Evolutionary conservation across 2,797 vertebrate species (phyloP).

Genomic region (Sternotherus odoratus): DNA sequence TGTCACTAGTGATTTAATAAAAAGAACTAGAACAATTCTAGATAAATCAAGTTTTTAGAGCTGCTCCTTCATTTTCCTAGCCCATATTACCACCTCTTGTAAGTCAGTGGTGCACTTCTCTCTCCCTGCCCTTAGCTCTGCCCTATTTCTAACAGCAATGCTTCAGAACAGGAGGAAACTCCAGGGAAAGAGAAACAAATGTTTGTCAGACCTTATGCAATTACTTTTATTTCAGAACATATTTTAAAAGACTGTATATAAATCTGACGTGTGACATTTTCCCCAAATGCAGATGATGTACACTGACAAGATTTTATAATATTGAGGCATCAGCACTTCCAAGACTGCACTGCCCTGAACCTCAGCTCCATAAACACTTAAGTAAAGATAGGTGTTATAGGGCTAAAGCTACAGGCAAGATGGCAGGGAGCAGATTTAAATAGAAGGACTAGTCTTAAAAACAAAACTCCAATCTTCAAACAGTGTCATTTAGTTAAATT

Average conservation of each 20-base stretch:
- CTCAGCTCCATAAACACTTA: background rate
- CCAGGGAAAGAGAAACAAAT: constrained; percentile 10
- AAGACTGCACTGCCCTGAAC: background rate
- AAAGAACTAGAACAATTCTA: background rate
- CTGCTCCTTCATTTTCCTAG: background rate
- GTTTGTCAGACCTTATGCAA: background rate
- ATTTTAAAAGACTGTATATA: constrained; percentile 62
- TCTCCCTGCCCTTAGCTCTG: background rate
- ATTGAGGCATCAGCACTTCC: background rate
- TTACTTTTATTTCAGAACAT: constrained; percentile 67
- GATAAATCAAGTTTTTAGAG: background rate
- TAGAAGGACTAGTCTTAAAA: background rate
- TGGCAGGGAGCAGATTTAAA: too few relatives aligned
- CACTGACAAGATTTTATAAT: background rate
- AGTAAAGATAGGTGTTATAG: background rate
- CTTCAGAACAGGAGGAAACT: background rate
- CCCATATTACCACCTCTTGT: background rate
- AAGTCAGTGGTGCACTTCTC: background rate
- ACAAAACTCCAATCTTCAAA: background rate
- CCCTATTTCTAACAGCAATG: background rate
- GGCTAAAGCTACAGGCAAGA: background rate
- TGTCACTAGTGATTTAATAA: background rate
- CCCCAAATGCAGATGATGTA: background rate
- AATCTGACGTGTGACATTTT: constrained; percentile 5
- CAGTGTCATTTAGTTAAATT: background rate